Evolutionary conservation across 2,797 vertebrate genomes (phyloP).

Genomic region (Champsocephalus gunnari): DNA sequence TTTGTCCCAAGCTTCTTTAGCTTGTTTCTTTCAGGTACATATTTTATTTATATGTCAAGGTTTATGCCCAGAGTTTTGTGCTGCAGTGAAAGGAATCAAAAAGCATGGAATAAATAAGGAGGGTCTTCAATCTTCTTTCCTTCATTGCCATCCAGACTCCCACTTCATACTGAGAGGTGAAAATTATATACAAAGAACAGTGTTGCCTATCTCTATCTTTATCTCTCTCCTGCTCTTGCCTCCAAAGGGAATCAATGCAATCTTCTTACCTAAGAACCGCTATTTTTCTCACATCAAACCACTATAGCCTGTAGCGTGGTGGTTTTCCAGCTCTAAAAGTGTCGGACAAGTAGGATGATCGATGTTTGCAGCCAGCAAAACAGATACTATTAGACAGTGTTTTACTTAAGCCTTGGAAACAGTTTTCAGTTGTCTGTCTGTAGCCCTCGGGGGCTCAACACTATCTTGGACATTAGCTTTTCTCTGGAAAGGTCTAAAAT

Average conservation of each 20-base stretch:
- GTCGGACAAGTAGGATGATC: constrained; percentile 71
- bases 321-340: constrained; percentile 57
- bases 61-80: not conserved
- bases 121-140: constrained; percentile 9
- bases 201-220: constrained; percentile 38
- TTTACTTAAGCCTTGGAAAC: constrained; percentile 74
- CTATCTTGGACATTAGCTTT: constrained; percentile 64
- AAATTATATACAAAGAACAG: constrained; percentile 31
- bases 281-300: constrained; percentile 71
- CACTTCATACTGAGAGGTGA: constrained; percentile 36
- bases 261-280: constrained; percentile 74
- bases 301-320: constrained; percentile 56
- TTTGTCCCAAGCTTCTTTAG: too few species aligned
- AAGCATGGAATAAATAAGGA: not conserved
- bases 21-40: not conserved
- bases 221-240: constrained; percentile 35
- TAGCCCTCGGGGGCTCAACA: constrained; percentile 41
- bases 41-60: not conserved
- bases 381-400: constrained; percentile 68
- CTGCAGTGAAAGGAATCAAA: not conserved
- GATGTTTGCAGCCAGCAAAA: constrained; percentile 72
- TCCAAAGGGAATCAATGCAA: constrained; percentile 62
- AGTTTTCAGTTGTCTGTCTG: constrained; percentile 65
- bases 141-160: constrained; percentile 33
- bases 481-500: constrained; percentile 58